Conservation (phyloP, 2,888 invertebrate species). For the Tetragonisca angustula region DNA sequence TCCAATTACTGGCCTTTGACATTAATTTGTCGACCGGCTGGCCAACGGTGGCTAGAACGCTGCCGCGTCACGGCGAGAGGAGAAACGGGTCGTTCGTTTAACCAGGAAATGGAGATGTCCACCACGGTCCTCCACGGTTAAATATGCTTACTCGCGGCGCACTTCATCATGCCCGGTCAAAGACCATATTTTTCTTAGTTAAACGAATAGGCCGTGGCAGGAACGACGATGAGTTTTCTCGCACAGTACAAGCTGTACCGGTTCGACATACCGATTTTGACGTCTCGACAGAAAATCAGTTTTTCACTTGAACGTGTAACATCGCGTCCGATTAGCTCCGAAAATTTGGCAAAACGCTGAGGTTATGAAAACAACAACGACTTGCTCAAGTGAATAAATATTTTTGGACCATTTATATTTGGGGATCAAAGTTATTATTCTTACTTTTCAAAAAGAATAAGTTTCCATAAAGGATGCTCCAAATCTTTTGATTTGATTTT, state of each 20-base stretch:
- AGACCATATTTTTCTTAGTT: conserved; percentile 58
- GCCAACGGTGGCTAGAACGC: conserved; percentile 55
- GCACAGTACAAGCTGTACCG: conserved; percentile 29
- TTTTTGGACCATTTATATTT: no score
- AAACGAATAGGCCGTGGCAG: conserved; percentile 27
- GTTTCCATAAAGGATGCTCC: no score
- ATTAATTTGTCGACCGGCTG: conserved; percentile 71
- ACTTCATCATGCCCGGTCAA: conserved; percentile 61
- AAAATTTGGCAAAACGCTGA: no score
- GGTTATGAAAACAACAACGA: no score
- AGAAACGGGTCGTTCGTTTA: conserved; percentile 53
- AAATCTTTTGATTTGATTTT: no score
- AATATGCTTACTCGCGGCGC: conserved; percentile 41
- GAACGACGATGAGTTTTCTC: conserved; percentile 38
- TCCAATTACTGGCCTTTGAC: conserved; percentile 73
- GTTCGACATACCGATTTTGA: conserved; percentile 14
- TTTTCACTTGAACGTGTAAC: no score
- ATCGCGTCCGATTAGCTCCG: no score
- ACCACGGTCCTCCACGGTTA: conserved; percentile 45
- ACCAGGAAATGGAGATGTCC: conserved; percentile 69
- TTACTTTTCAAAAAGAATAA: no score
- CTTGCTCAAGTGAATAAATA: no score
- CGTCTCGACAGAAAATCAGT: not conserved
- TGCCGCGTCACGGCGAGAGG: conserved; percentile 53
- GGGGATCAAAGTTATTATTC: no score